Evolutionary conservation across 1,140 invertebrate species (phyloP).

Genomic region (Tribolium castaneum): DNA sequence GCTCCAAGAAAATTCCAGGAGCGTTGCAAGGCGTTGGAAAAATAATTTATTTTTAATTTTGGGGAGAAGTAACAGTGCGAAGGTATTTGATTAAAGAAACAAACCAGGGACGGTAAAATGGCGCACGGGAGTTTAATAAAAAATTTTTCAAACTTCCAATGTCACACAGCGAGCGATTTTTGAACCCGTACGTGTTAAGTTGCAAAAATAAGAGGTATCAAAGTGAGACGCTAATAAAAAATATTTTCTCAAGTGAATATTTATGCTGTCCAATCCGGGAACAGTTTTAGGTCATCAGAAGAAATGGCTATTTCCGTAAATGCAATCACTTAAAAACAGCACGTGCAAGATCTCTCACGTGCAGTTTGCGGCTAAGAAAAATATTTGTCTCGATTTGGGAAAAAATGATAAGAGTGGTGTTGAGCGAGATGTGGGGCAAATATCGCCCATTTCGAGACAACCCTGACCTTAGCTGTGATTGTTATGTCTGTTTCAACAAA

Average conservation of each 20-base stretch:
- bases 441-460: neutral
- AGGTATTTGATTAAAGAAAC: neutral
- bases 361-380: neutral
- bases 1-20: neutral
- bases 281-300: conserved; percentile 32
- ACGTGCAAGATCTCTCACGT: conserved; percentile 20
- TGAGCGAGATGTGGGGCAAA: neutral
- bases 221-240: neutral
- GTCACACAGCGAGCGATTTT: neutral
- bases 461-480: conserved; percentile 13
- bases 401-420: neutral
- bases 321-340: conserved; percentile 1
- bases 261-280: neutral
- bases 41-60: conserved; percentile 13
- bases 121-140: neutral
- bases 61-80: too few relatives aligned
- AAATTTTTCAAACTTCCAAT: conserved; percentile 6
- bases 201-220: conserved; percentile 13
- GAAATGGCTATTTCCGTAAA: conserved; percentile 28
- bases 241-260: conserved; percentile 13
- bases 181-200: neutral
- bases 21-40: neutral
- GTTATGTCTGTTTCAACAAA: conserved; percentile 17
- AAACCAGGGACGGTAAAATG: neutral
- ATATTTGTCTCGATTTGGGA: neutral